Percentiles rank a stretch among this genome's conserved stretches.
phyloP scores from a whole-genome alignment of 2,797 vertebrate species.

The Emys orbicularis region DNA sequence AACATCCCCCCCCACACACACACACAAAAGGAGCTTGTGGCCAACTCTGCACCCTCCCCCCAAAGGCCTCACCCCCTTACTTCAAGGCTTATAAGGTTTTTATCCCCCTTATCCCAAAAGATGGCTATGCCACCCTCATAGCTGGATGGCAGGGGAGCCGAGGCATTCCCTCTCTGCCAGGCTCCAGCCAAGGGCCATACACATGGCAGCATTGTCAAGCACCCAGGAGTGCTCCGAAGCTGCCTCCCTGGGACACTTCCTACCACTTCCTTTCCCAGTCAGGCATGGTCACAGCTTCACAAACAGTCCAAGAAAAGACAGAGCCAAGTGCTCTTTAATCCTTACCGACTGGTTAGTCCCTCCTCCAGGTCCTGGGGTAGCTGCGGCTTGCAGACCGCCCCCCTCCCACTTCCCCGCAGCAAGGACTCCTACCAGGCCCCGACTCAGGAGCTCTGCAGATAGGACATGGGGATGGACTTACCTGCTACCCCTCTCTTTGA shows the following conservation, averaged over 20 bases:
- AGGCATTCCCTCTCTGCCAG: neutral
- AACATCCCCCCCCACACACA: neutral
- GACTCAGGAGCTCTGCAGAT: neutral
- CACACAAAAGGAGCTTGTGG: neutral
- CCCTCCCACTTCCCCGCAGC: neutral
- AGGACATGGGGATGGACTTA: neutral
- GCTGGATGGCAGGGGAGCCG: neutral
- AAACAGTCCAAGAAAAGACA: neutral
- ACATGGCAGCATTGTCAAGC: neutral
- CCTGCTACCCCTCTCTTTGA: neutral
- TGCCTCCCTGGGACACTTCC: neutral
- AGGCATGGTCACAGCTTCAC: neutral
- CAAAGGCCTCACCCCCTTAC: neutral
- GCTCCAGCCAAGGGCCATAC: neutral
- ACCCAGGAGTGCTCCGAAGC: neutral
- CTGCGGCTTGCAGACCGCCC: neutral
- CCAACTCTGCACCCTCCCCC: neutral
- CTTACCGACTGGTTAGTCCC: neutral
- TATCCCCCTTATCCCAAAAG: neutral
- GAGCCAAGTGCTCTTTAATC: neutral
- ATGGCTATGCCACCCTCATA: neutral
- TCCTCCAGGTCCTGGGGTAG: neutral
- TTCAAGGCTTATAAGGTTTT: neutral
- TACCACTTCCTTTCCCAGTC: neutral
- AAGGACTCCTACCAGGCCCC: neutral